Conservation (phyloP, 2,797 vertebrate genomes). For the Philypnodon macrostomus region DNA sequence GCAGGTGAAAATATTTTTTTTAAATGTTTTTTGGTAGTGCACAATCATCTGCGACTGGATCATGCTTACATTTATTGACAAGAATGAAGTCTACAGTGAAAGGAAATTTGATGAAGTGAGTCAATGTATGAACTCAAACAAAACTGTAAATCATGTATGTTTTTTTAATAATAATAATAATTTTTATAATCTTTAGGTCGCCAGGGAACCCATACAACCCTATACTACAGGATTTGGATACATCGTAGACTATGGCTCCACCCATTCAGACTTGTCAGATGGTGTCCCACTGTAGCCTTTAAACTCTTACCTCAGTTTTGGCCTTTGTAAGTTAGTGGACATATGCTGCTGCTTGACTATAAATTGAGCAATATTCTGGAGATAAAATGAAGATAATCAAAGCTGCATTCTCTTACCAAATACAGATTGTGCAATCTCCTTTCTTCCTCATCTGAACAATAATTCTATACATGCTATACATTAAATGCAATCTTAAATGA, state of each 20-base stretch:
- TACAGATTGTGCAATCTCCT: neutral
- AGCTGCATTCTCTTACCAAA: neutral
- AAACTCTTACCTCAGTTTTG: slow-evolving; percentile 10
- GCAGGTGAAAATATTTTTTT: too few relatives aligned
- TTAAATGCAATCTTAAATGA: too few relatives aligned
- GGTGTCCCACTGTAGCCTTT: slow-evolving; percentile 72
- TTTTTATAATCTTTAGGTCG: slow-evolving; percentile 54
- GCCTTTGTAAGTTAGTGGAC: slow-evolving; percentile 9
- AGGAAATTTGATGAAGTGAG: slow-evolving; percentile 90
- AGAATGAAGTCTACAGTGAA: slow-evolving; percentile 86
- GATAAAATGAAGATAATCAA: too few relatives aligned
- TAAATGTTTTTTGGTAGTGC: slow-evolving; percentile 67
- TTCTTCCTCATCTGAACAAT: too few relatives aligned
- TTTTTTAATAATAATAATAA: too few relatives aligned
- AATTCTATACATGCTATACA: too few relatives aligned
- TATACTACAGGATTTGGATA: slow-evolving; percentile 66
- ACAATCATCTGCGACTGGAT: slow-evolving; percentile 93
- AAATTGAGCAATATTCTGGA: neutral
- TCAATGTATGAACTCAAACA: slow-evolving; percentile 5
- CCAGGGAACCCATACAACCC: slow-evolving; percentile 50
- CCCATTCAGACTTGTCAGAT: slow-evolving; percentile 80
- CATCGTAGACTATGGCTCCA: slow-evolving; percentile 73
- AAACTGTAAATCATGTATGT: too few relatives aligned
- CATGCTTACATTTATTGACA: slow-evolving; percentile 91
- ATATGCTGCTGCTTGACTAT: slow-evolving; percentile 11